Evolutionary conservation across 2,113 vertebrate species (phyloP), one percentile per base, ranked within the genome.

Genomic region (Solenodon paradoxus): DNA sequence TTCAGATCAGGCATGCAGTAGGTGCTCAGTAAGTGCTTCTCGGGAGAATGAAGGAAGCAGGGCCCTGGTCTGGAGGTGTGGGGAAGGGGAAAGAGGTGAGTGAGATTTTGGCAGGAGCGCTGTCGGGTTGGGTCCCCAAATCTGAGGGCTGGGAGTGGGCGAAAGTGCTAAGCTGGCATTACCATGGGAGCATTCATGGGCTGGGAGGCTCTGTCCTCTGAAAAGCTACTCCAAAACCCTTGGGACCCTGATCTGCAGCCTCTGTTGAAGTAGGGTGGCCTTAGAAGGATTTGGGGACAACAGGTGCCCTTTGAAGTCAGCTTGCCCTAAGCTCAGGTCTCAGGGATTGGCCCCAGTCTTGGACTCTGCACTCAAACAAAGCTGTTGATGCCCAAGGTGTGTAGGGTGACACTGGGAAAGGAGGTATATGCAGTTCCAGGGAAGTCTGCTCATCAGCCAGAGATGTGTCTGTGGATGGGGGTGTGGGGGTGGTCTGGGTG

Each of bases 111-210:
- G 9, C 38, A 49, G 61, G 57, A 68, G 17, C 26, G 17, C 30
- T 32, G 17, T 82, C 63, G 20, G 45, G 63, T n/a, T n/a, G n/a
- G n/a, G n/a, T n/a, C 9, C 28, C 61, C 4, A 9, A 6, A 12
- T 24, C 19, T 20, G 0, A 0, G 2, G 64, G 11, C 10, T 61
- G 12, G 42, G 2, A 51, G 13, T 30, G 12, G 45, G 6, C 1
- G 28, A 63, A 28, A 32, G 61, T 7, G 28, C 24, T 11, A 22
- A 42, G 57, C 26, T 38, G 38, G 64, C 30, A 0, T 20, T 26
- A 3, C 19, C 0, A 7, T 30, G 64, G 51, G 35, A 30, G 7
- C 28, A 35, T n/a, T 17, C 7, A 1, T n/a, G 35, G 45, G 5
- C 35, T 3, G 20, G 80, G 90, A 32, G 30, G 38, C 20, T 15